Evolutionary conservation across 2,797 vertebrate species (phyloP).

Genomic region (Acrossocheilus wenchowensis): DNA sequence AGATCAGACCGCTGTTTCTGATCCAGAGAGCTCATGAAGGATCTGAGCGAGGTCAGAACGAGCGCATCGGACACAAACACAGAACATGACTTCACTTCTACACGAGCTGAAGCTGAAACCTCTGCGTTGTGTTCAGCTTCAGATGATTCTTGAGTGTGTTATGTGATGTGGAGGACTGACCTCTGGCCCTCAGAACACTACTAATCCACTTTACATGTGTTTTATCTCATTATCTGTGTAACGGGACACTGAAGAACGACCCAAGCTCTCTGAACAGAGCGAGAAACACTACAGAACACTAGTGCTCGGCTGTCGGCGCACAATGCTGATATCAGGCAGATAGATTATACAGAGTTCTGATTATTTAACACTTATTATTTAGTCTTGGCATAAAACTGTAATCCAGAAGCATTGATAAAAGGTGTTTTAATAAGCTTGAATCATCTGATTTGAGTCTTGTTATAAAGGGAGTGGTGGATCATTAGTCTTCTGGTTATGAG

Average conservation of each 20-base stretch:
- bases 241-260: slow-evolving; percentile 65
- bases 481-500: neutral
- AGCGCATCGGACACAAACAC: neutral
- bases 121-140: neutral
- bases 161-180: slow-evolving; percentile 45
- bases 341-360: neutral
- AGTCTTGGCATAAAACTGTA: neutral
- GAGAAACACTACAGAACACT: no score
- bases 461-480: neutral
- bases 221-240: slow-evolving; percentile 70
- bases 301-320: neutral
- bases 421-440: neutral
- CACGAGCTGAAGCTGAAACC: neutral
- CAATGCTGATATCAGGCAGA: neutral
- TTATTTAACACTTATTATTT: neutral
- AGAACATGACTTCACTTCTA: slow-evolving; percentile 1
- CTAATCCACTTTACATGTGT: slow-evolving; percentile 64
- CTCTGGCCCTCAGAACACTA: slow-evolving; percentile 61
- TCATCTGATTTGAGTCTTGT: neutral
- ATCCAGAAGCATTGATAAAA: neutral
- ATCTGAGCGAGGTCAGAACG: neutral
- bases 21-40: slow-evolving; percentile 14
- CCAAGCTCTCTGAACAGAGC: neutral
- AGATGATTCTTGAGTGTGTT: neutral
- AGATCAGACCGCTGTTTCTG: neutral